A percentile compares a stretch with the other conserved stretches of the same genome.
phyloP scores from a whole-genome alignment of 2,113 vertebrate genomes.

The cattle (Bos taurus) region ARS-UCD2.0 NC_037332.1:35402001-35402500 shows the following conservation, averaged over 20 bases:
- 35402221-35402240: neutral
- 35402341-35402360: neutral
- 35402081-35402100: neutral
- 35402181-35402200: neutral
- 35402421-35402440: neutral
- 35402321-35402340: neutral
- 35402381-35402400: neutral
- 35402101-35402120: neutral
- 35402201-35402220: neutral
- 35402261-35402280: neutral
- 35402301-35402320: neutral
- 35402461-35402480: neutral
- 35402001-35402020: neutral
- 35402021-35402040: neutral
- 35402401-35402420: neutral
- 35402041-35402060: neutral
- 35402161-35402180: neutral
- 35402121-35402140: neutral
- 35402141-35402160: neutral
- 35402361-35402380: neutral
- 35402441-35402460: neutral
- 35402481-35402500: neutral
- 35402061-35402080: neutral
- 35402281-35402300: neutral
- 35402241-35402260: neutral